Base-by-base conservation (phyloP, 2,888 invertebrate species). In the Stenichneumon culpator region DNA sequence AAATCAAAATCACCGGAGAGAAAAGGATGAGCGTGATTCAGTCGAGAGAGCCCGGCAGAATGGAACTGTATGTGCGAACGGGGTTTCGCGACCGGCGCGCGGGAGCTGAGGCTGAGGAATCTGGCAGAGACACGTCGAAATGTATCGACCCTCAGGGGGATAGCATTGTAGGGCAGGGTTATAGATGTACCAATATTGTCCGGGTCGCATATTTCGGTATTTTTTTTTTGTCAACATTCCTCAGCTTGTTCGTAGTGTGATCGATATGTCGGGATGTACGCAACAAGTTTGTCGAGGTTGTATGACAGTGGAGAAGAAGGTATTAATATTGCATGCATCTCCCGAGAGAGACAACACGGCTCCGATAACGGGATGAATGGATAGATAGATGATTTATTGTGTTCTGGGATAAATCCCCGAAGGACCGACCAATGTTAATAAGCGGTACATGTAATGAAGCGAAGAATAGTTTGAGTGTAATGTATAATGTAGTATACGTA, bases 21-120 rank as follows among this genome's bases (percentile, higher is more conserved):
- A 32, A 32, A 32, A 32, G 25, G 32, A 11, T 1, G 39, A 39
- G 39, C 39, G 39, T 39, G 11, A 39, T 39, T 11, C 39, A 3
- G 39, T 39, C 39, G 11, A 11, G 39, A 11, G 11, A 54, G 54
- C 54, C 54, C 22, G 22, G 22, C 63, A 68, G 73, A 81, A 81
- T 44, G 79, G 65, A 70, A 82, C 63, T 63, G 78, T 74, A 80
- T 80, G 54, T 54, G 54, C 22, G 54, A 54, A 54, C 80, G 47
- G 78, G 82, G 74, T 22, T 39, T 73, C 77, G 22, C 52, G 52
- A 54, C 52, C 9, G 19, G 68, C 57, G 5, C 50, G 22, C 22
- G 3, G 19, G 39, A 39, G 39, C 39, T 39, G 39, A 4, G 39
- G 5, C 9, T 3, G 39, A 39, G 39, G 39, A 39, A 39, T 39